Evolutionary conservation across 30 jellyfish, hydroid and myxozoan species (phyloP).

Genomic region (Pelagia noctiluca): DNA sequence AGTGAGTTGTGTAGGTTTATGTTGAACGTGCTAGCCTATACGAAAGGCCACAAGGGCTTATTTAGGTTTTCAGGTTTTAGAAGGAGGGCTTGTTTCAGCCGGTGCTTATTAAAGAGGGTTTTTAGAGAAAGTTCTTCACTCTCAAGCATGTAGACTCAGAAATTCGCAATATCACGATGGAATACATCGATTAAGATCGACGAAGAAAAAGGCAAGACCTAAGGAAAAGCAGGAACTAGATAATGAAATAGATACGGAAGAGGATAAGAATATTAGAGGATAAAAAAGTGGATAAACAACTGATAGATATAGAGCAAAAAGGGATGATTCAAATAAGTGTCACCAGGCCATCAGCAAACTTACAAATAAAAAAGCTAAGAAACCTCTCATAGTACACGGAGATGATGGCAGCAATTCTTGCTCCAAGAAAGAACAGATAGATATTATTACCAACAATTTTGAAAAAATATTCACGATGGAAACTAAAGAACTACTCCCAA

Average conservation of each 20-base stretch:
- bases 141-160: too few relatives aligned
- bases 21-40: too few relatives aligned
- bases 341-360: conserved; percentile 68
- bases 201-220: conserved; percentile 22
- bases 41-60: too few relatives aligned
- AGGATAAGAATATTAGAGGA: conserved; percentile 35
- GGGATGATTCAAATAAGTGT: conserved; percentile 58
- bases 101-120: too few relatives aligned
- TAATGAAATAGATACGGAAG: conserved; percentile 35
- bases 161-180: too few relatives aligned
- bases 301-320: conserved; percentile 25
- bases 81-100: too few relatives aligned
- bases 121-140: too few relatives aligned
- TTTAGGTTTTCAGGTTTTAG: too few relatives aligned
- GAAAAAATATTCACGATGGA: conserved; percentile 48
- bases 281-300: conserved; percentile 5
- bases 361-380: conserved; percentile 52
- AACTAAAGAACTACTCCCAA: conserved; percentile 54
- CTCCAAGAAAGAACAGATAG: conserved; percentile 72
- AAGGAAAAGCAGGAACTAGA: conserved; percentile 39
- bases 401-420: conserved; percentile 68
- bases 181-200: too few relatives aligned
- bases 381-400: conserved; percentile 70
- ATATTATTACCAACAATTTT: conserved; percentile 43
- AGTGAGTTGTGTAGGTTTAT: too few relatives aligned